phyloP scores from a whole-genome alignment of 2,888 invertebrate species.

The Sinopyrophorus schimmeli region DNA sequence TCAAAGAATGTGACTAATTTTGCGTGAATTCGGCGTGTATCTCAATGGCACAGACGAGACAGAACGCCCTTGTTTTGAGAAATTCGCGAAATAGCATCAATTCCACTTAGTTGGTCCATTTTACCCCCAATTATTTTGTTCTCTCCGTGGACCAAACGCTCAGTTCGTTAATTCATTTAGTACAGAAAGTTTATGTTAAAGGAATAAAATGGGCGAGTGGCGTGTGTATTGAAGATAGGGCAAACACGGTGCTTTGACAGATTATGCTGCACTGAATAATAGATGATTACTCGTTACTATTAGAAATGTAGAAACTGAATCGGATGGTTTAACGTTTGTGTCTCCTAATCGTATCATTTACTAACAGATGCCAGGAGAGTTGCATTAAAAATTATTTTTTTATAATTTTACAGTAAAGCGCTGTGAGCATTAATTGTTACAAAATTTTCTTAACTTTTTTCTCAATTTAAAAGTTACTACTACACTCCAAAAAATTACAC shows the following conservation, averaged over 20 bases:
- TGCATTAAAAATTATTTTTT: not conserved
- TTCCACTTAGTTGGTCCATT: conserved; percentile 45
- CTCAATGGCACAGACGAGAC: too few relatives aligned
- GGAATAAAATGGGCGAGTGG: conserved; percentile 34
- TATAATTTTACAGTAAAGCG: not conserved
- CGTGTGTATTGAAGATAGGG: conserved; percentile 48
- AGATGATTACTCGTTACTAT: conserved; percentile 45
- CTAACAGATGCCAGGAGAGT: conserved; percentile 21
- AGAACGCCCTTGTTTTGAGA: conserved; percentile 30
- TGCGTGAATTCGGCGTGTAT: too few relatives aligned
- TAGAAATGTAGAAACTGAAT: conserved; percentile 33
- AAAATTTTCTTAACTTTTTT: too few relatives aligned
- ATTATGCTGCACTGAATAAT: conserved; percentile 51
- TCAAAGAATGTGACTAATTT: too few relatives aligned
- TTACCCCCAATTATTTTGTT: conserved; percentile 45
- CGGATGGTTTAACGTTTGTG: conserved; percentile 28
- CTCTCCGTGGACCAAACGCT: conserved; percentile 35
- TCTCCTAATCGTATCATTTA: conserved; percentile 32
- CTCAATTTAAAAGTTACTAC: not conserved
- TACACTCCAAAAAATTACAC: too few relatives aligned
- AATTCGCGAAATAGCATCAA: conserved; percentile 41
- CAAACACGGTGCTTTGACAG: conserved; percentile 49
- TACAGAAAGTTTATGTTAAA: conserved; percentile 20
- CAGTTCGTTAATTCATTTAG: conserved; percentile 34
- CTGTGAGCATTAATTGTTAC: too few relatives aligned